Evolutionary conservation across 2,888 invertebrate genomes (phyloP).

Genomic region (Cactoblastis cactorum): DNA sequence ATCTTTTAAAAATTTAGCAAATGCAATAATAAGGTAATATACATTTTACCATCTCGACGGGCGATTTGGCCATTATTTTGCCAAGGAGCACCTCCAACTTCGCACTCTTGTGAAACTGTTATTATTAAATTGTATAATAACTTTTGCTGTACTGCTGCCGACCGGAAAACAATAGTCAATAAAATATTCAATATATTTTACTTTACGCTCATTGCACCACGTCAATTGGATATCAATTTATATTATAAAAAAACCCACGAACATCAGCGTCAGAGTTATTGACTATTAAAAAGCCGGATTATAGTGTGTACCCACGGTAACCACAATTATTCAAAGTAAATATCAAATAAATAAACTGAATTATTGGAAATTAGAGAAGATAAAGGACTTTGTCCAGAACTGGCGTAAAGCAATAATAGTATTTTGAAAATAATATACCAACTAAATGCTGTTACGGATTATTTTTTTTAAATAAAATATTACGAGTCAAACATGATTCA

Average conservation of each 20-base stretch:
- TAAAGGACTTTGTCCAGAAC: too few relatives aligned
- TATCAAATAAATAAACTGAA: too few relatives aligned
- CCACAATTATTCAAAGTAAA: too few relatives aligned
- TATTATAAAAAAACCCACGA: slow-evolving; percentile 30
- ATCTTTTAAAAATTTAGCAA: neutral
- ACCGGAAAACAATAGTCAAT: slow-evolving; percentile 53
- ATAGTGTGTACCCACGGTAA: neutral
- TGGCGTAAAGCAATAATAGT: too few relatives aligned
- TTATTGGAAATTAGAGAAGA: too few relatives aligned
- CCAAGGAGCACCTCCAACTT: neutral
- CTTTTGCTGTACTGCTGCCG: slow-evolving; percentile 32
- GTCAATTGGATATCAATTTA: slow-evolving; percentile 38
- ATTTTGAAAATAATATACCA: too few relatives aligned
- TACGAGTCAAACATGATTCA: too few relatives aligned
- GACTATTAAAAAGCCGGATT: neutral
- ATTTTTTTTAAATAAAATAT: too few relatives aligned
- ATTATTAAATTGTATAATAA: slow-evolving; percentile 21
- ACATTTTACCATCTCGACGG: too few relatives aligned
- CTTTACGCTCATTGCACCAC: slow-evolving; percentile 34
- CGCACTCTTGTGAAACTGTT: slow-evolving; percentile 12
- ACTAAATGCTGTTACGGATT: too few relatives aligned
- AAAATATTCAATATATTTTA: slow-evolving; percentile 55
- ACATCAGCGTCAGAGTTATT: slow-evolving; percentile 17
- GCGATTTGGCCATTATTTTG: too few relatives aligned
- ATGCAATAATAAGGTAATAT: slow-evolving; percentile 3